phyloP scores from a whole-genome alignment of 2,888 invertebrate genomes.

The Polietes domitor region DNA sequence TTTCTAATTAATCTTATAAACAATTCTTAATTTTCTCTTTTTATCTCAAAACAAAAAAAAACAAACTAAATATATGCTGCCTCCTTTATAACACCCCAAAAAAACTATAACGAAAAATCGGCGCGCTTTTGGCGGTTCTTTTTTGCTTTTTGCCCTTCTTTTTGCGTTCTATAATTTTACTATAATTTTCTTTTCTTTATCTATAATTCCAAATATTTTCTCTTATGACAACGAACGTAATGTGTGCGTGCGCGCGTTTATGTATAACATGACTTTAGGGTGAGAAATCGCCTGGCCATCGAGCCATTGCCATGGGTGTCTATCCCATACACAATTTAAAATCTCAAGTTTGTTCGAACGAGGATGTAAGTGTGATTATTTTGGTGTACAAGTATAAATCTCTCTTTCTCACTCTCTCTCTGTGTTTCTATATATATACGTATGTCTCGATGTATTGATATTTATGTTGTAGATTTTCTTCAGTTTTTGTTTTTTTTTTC shows the following conservation, averaged over 20 bases:
- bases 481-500: constrained; percentile 7
- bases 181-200: constrained; percentile 24
- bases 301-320: constrained; percentile 94
- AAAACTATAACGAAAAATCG: not conserved
- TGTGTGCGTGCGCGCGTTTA: constrained; percentile 43
- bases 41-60: constrained; percentile 2
- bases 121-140: not conserved
- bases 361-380: constrained; percentile 89
- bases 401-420: not conserved
- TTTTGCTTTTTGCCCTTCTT: constrained; percentile 43
- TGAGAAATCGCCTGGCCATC: constrained; percentile 95
- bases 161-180: constrained; percentile 45
- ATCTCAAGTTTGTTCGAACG: constrained; percentile 92
- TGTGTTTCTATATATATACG: no score
- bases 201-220: constrained; percentile 13
- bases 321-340: constrained; percentile 94
- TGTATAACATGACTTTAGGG: constrained; percentile 83
- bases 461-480: constrained; percentile 27
- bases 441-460: constrained; percentile 17
- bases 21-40: constrained; percentile 51
- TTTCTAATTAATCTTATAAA: constrained; percentile 60
- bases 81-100: constrained; percentile 18
- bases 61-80: not conserved
- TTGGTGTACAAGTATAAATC: constrained; percentile 36
- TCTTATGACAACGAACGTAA: not conserved